Base-by-base conservation (phyloP, 2,113 vertebrate species). In the Microcebus lehilahytsara region DNA sequence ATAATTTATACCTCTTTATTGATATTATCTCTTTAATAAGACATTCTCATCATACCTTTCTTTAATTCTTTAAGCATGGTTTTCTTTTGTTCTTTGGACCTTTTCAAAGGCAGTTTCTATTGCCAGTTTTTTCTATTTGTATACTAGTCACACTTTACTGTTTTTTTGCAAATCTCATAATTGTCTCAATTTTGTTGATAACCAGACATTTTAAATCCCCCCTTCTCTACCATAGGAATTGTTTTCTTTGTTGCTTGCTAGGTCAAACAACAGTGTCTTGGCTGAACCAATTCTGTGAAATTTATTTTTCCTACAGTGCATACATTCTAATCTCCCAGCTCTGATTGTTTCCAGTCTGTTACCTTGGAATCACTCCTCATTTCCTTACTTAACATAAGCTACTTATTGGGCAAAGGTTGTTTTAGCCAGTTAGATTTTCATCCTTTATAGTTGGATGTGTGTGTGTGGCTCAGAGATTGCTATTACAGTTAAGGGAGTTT, bases 61-160 rank as follows among this genome's bases (percentile, higher is more conserved):
- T 95, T 87, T 85, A 94, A 74, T 96, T 94, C n/a, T 71, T 92
- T 96, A 91, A 95, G 71, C 20, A 81, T 80, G 83, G 17, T 88
- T 96, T 96, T 14, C 62, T 96, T 93, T 86, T 94, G 67, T 94
- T 86, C 95, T 94, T 92, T 96, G 93, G 74, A 85, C 32, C 58
- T 94, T 85, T 93, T 96, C 67, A 94, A 89, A 97, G 67, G 56
- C 30, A 83, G 22, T 95, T 95, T 83, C 62, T 94, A 40, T 87
- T 96, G 62, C 75, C 42, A 95, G 34, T 19, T 49, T 87, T 90
- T 92, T 85, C 4, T 49, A 71, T 86, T 58, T 92, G 5, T 75
- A 20, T 84, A 75, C 94, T 74, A 34, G 25, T 58, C 80, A 91
- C 42, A 84, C 22, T 95, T 95, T 79, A 64, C 81, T 92, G 3